Evolutionary conservation across 2,113 vertebrate genomes (phyloP).

Genomic region (Oostethus manadensis): DNA sequence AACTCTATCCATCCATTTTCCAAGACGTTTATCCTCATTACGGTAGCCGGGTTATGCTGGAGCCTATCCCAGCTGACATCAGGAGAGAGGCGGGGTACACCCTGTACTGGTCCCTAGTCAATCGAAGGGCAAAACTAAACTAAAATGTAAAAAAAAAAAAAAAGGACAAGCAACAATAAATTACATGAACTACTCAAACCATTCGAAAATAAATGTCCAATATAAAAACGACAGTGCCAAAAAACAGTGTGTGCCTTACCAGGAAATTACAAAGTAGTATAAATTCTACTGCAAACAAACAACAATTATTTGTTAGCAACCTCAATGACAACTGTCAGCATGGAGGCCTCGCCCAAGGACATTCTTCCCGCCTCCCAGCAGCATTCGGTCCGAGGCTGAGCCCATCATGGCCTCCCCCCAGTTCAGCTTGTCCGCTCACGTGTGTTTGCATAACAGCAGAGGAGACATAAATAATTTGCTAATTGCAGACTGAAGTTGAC

Average conservation of each 20-base stretch:
- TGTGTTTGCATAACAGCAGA: slow-evolving; percentile 43
- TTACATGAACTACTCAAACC: background rate
- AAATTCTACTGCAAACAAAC: background rate
- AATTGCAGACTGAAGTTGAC: slow-evolving; percentile 67
- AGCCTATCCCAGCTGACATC: no score
- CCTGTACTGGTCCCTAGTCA: no score
- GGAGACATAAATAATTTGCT: slow-evolving; percentile 63
- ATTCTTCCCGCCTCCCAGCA: slow-evolving; percentile 42
- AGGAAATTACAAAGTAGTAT: slow-evolving; percentile 33
- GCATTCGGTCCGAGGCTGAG: slow-evolving; percentile 1
- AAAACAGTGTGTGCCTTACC: background rate
- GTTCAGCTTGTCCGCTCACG: slow-evolving; percentile 33
- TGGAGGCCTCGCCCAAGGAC: slow-evolving; percentile 38
- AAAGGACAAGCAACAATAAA: no score
- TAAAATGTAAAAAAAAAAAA: no score
- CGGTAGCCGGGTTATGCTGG: no score
- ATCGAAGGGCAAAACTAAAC: no score
- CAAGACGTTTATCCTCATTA: no score
- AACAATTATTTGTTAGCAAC: slow-evolving; percentile 6
- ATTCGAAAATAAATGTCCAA: background rate
- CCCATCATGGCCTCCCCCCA: slow-evolving; percentile 24
- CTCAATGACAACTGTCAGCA: slow-evolving; percentile 39
- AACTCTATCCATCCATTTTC: no score
- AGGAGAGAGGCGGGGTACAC: no score
- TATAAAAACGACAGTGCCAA: no score